Evolutionary conservation across 2,113 vertebrate species (phyloP).

Genomic region (Spermophilus dauricus): DNA sequence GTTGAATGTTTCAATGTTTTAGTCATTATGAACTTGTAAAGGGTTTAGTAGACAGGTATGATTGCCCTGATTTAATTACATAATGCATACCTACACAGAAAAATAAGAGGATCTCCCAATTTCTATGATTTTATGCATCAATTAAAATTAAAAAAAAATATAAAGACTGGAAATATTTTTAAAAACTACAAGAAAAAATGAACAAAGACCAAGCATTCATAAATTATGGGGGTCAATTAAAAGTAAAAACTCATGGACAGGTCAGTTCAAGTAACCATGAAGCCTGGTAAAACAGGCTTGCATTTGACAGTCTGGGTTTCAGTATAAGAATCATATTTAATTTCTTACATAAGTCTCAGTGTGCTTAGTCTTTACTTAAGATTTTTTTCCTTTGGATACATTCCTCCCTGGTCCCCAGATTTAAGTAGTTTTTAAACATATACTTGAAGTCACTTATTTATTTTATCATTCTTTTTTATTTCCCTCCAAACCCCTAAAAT

Average conservation of each 20-base stretch:
- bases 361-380: neutral
- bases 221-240: neutral
- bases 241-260: neutral
- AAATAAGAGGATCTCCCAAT: neutral
- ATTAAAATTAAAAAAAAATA: neutral
- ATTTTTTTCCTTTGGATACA: neutral
- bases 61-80: neutral
- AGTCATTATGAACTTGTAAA: neutral
- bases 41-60: neutral
- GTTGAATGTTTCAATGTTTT: neutral
- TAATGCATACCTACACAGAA: neutral
- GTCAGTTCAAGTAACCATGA: neutral
- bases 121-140: neutral
- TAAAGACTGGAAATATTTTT: neutral
- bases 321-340: neutral
- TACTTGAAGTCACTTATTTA: neutral
- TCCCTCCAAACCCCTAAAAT: neutral
- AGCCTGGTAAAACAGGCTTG: neutral
- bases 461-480: neutral
- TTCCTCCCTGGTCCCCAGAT: neutral
- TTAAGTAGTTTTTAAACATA: neutral
- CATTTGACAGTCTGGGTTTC: neutral
- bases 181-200: too few species aligned
- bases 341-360: neutral
- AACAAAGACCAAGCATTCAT: too few species aligned